Evolutionary conservation across 2,797 vertebrate species (phyloP).

Genomic region (Myripristis murdjan): DNA sequence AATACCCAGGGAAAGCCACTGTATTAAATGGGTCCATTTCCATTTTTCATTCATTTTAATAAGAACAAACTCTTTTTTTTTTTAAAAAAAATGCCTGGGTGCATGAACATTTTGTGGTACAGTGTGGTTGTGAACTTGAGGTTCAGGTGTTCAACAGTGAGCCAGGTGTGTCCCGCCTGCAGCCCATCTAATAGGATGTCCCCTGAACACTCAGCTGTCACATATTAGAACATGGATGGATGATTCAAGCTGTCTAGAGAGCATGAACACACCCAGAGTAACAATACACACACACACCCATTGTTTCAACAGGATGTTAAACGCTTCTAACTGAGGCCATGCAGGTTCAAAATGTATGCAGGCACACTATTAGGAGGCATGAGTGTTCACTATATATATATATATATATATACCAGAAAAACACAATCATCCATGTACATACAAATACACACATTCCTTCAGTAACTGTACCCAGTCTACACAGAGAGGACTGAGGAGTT

Average conservation of each 20-base stretch:
- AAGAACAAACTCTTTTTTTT: too few relatives aligned
- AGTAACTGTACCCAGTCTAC: constrained; percentile 12
- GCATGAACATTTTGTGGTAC: background rate
- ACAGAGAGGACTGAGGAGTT: constrained; percentile 34
- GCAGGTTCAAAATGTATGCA: background rate
- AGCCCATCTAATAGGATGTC: background rate
- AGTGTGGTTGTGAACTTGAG: background rate
- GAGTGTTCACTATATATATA: too few relatives aligned
- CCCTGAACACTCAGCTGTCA: constrained; percentile 7
- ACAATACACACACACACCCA: background rate
- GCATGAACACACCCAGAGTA: background rate
- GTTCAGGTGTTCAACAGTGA: background rate
- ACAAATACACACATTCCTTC: constrained; percentile 1
- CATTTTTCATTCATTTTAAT: too few relatives aligned
- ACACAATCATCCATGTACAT: too few relatives aligned
- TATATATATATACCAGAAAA: too few relatives aligned
- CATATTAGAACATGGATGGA: background rate
- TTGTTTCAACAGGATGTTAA: background rate
- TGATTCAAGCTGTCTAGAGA: constrained; percentile 1
- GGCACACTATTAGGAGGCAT: background rate
- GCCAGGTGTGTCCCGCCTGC: constrained; percentile 1
- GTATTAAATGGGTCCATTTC: too few relatives aligned
- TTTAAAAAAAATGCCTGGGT: too few relatives aligned
- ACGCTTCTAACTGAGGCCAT: too few relatives aligned
- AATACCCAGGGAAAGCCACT: too few relatives aligned